phyloP scores from a whole-genome alignment of 2,888 invertebrate species.

The Caenorhabditis imperialis region DNA sequence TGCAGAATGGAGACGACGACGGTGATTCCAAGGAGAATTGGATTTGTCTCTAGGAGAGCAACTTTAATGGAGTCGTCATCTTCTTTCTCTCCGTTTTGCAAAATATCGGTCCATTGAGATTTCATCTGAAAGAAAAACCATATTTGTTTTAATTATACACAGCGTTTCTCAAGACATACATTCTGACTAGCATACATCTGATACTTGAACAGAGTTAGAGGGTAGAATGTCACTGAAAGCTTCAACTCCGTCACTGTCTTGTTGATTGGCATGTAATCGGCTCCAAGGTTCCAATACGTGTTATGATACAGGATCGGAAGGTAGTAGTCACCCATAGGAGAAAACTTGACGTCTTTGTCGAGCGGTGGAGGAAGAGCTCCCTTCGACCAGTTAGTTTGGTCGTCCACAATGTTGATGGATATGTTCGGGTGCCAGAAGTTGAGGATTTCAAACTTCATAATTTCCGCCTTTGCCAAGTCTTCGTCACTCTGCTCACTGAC shows the following conservation, averaged over 20 bases:
- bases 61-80: constrained; percentile 83
- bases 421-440: constrained; percentile 99
- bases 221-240: constrained; percentile 82
- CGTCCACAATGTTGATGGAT: constrained; percentile 93
- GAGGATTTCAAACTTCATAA: constrained; percentile 82
- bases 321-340: constrained; percentile 89
- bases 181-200: constrained; percentile 97
- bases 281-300: constrained; percentile 99
- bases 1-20: constrained; percentile 93
- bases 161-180: too few relatives aligned
- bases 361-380: constrained; percentile 81
- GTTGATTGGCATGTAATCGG: constrained; percentile 86
- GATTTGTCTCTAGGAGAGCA: constrained; percentile 95
- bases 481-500: constrained; percentile 78
- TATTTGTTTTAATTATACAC: too few relatives aligned
- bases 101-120: constrained; percentile 73
- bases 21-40: constrained; percentile 90
- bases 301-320: constrained; percentile 94
- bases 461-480: constrained; percentile 81
- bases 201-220: constrained; percentile 96
- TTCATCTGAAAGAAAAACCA: constrained; percentile 64
- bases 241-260: constrained; percentile 83
- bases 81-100: constrained; percentile 81
- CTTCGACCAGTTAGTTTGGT: constrained; percentile 94
- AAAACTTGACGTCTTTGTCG: constrained; percentile 75